Conservation (phyloP, 2,888 invertebrate genomes). For the Phaonia tiefii region DNA sequence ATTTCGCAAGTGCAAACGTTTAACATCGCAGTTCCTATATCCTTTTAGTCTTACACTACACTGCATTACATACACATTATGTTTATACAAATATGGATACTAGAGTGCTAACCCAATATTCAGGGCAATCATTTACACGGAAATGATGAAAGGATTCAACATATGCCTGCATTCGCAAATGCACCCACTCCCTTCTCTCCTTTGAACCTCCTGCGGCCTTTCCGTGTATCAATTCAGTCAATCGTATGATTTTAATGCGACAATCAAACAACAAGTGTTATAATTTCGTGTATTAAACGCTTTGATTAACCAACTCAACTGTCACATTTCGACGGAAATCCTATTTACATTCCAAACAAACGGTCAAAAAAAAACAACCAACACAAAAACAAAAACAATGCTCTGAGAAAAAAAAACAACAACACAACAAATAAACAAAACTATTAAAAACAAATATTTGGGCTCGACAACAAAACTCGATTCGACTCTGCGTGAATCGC, state of each 20-base stretch:
- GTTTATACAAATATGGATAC: too few species aligned
- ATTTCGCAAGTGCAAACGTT: too few species aligned
- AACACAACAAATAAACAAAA: constrained; percentile 67
- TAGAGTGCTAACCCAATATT: too few species aligned
- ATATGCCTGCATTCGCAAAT: constrained; percentile 37
- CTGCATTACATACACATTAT: too few species aligned
- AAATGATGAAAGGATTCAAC: background rate
- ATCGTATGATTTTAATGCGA: constrained; percentile 61
- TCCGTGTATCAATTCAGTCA: constrained; percentile 34
- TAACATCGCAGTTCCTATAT: too few species aligned
- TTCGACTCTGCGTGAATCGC: constrained; percentile 47
- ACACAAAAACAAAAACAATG: constrained; percentile 25
- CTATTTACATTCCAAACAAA: constrained; percentile 75
- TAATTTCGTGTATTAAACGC: constrained; percentile 72
- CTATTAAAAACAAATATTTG: constrained; percentile 79
- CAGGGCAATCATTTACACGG: background rate
- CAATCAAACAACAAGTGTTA: constrained; percentile 75
- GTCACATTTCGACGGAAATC: constrained; percentile 74
- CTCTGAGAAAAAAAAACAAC: constrained; percentile 40
- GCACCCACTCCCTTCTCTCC: background rate
- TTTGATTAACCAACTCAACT: constrained; percentile 70
- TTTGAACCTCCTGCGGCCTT: background rate
- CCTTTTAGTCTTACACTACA: too few species aligned
- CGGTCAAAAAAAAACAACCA: constrained; percentile 39
- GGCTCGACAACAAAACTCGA: constrained; percentile 62